A percentile compares a stretch with the other conserved stretches of the same genome.
Conservation (phyloP, 2,113 vertebrate genomes). For the Silurus glanis region DNA sequence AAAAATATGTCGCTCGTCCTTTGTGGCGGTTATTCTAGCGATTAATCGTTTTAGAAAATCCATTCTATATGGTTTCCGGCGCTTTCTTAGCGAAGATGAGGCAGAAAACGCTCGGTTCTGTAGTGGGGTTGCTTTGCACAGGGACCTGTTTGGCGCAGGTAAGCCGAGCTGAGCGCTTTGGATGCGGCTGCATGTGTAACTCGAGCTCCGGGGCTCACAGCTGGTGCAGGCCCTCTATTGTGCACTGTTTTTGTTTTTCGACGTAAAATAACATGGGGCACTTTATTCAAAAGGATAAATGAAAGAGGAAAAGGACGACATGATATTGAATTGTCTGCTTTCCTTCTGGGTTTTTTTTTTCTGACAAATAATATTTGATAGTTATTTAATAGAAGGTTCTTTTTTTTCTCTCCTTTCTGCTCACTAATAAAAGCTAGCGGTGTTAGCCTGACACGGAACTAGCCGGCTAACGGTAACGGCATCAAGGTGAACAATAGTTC, state of each 20-base stretch:
- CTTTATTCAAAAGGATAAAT: slow-evolving; percentile 3
- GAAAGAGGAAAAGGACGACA: neutral
- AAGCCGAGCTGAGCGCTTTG: slow-evolving; percentile 58
- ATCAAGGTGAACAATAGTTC: slow-evolving; percentile 33
- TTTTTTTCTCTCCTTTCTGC: neutral
- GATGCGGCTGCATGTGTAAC: slow-evolving; percentile 39
- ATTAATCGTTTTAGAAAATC: slow-evolving; percentile 26
- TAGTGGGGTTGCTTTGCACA: slow-evolving; percentile 74
- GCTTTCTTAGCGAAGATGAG: slow-evolving; percentile 68
- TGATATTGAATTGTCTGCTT: neutral
- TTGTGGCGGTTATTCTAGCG: slow-evolving; percentile 5
- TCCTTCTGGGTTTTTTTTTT: neutral
- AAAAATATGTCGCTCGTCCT: slow-evolving; percentile 63
- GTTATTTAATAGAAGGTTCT: neutral
- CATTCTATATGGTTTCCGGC: slow-evolving; percentile 66
- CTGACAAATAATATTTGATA: neutral
- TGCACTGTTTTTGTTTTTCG: slow-evolving; percentile 62
- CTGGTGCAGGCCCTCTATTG: slow-evolving; percentile 65
- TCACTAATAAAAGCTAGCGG: slow-evolving; percentile 3
- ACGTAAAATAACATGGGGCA: slow-evolving; percentile 65
- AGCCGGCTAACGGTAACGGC: slow-evolving; percentile 30
- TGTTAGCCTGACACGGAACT: slow-evolving; percentile 1
- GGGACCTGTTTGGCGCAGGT: slow-evolving; percentile 76
- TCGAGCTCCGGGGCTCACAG: slow-evolving; percentile 64
- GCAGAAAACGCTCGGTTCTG: slow-evolving; percentile 74